Evolutionary conservation across 1,140 invertebrate genomes (phyloP).

Genomic region (Drosophila cardini): DNA sequence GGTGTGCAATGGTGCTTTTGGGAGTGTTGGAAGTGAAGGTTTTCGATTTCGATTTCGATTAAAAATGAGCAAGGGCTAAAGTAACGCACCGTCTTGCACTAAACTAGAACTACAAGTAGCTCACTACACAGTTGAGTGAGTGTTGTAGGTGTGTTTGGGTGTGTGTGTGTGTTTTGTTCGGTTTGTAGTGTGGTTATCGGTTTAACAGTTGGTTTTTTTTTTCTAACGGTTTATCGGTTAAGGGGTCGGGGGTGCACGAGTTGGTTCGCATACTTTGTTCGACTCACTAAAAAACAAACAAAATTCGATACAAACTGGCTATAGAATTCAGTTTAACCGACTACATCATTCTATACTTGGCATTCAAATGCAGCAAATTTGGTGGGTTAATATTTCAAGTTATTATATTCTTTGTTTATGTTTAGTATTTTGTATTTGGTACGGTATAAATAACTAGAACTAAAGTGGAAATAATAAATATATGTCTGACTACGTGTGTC

Average conservation of each 20-base stretch:
- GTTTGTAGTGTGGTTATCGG: slow-evolving; percentile 45
- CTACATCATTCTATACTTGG: slow-evolving; percentile 73
- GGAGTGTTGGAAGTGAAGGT: slow-evolving; percentile 16
- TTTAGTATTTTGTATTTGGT: slow-evolving; percentile 7
- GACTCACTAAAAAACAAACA: slow-evolving; percentile 84
- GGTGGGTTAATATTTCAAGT: slow-evolving; percentile 77
- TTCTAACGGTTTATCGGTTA: slow-evolving; percentile 40
- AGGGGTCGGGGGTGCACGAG: slow-evolving; percentile 60
- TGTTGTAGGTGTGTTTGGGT: slow-evolving; percentile 36
- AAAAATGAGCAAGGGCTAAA: slow-evolving; percentile 52
- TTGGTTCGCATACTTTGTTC: slow-evolving; percentile 83
- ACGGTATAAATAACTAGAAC: slow-evolving; percentile 23
- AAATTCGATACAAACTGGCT: slow-evolving; percentile 83
- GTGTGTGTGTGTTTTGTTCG: slow-evolving; percentile 20
- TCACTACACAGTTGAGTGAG: slow-evolving; percentile 52
- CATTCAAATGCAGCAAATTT: slow-evolving; percentile 77
- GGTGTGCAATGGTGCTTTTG: slow-evolving; percentile 47
- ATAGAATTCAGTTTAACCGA: slow-evolving; percentile 72
- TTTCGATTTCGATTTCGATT: slow-evolving; percentile 22
- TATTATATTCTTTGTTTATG: slow-evolving; percentile 41
- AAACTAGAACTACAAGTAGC: slow-evolving; percentile 36
- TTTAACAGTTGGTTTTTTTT: slow-evolving; percentile 40
- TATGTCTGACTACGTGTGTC: too few relatives aligned
- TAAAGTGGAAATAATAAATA: slow-evolving; percentile 6
- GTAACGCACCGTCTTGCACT: slow-evolving; percentile 51